These are phyloP conservation scores for Podarcis raffonei DNA, from an alignment of 2,113 vertebrate genomes.

Conservation along the genomic window DNA sequence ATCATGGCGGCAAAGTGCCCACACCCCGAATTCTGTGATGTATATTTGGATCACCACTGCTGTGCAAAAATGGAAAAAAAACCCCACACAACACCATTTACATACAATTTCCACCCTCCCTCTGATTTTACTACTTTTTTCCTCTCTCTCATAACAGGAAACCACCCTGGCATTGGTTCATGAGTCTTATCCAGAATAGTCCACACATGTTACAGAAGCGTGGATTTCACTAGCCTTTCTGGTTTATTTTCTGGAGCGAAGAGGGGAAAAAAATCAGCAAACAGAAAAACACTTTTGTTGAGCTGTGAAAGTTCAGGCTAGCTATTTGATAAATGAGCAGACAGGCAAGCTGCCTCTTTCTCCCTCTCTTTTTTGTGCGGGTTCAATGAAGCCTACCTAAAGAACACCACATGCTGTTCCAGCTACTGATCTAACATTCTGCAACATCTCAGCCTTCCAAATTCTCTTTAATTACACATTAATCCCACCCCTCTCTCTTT, in stretches of 20 bases:
- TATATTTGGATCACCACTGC: slow-evolving; percentile 2
- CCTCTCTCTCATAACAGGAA: slow-evolving; percentile 21
- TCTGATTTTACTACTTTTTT: slow-evolving; percentile 23
- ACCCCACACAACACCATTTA: too few species aligned
- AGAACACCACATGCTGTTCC: slow-evolving; percentile 99
- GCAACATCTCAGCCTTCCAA: slow-evolving; percentile 98
- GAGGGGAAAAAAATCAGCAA: slow-evolving; percentile 83
- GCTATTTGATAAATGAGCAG: slow-evolving; percentile 99
- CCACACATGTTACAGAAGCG: slow-evolving; percentile 48
- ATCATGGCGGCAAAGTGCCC: slow-evolving; percentile 30
- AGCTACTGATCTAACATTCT: slow-evolving; percentile 99
- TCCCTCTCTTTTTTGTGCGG: slow-evolving; percentile 98
- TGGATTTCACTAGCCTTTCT: slow-evolving; percentile 59
- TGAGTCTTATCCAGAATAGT: slow-evolving; percentile 41
- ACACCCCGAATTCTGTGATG: slow-evolving; percentile 44
- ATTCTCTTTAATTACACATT: slow-evolving; percentile 99
- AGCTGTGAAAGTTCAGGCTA: slow-evolving; percentile 94
- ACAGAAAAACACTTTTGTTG: slow-evolving; percentile 93
- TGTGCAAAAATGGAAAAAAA: slow-evolving; percentile 51
- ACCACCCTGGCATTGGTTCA: slow-evolving; percentile 47
- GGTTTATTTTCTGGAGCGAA: slow-evolving; percentile 90
- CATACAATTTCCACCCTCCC: slow-evolving; percentile 39
- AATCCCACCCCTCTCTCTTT: slow-evolving; percentile 98
- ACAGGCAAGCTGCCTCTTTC: slow-evolving; percentile 95
- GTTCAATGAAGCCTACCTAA: slow-evolving; percentile 99